These are phyloP conservation scores for Aphodius sticticus DNA, from an alignment of 2,888 invertebrate genomes.

Conservation along the genomic window DNA sequence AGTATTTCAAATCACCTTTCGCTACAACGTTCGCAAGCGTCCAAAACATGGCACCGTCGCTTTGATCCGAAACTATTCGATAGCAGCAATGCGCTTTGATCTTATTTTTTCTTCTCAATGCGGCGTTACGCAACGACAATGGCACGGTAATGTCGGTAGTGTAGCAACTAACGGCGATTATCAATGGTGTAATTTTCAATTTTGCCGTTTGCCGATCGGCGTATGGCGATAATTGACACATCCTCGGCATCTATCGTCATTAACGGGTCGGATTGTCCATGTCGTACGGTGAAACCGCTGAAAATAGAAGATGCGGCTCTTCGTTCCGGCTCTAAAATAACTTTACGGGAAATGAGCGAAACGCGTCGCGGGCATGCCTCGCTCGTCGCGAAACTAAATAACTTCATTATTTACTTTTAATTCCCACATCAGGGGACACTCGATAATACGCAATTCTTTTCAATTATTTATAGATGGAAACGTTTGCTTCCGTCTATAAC, in stretches of 20 bases:
- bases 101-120: neutral
- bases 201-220: neutral
- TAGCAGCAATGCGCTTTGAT: neutral
- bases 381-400: neutral
- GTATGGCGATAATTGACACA: neutral
- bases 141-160: neutral
- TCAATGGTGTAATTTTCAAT: conserved; percentile 4
- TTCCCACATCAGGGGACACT: too few species aligned
- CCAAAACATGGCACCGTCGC: neutral
- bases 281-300: neutral
- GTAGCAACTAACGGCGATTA: neutral
- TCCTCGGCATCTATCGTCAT: neutral
- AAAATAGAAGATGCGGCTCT: neutral
- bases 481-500: neutral
- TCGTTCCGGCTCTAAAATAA: neutral
- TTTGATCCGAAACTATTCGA: neutral
- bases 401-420: neutral
- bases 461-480: neutral
- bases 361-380: neutral
- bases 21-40: neutral
- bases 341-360: neutral
- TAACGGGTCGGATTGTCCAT: neutral
- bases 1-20: conserved; percentile 21
- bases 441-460: neutral
- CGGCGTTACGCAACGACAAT: neutral